Conservation (phyloP, 1,140 invertebrate genomes). For the Pseudomyrmex pallidus region DNA sequence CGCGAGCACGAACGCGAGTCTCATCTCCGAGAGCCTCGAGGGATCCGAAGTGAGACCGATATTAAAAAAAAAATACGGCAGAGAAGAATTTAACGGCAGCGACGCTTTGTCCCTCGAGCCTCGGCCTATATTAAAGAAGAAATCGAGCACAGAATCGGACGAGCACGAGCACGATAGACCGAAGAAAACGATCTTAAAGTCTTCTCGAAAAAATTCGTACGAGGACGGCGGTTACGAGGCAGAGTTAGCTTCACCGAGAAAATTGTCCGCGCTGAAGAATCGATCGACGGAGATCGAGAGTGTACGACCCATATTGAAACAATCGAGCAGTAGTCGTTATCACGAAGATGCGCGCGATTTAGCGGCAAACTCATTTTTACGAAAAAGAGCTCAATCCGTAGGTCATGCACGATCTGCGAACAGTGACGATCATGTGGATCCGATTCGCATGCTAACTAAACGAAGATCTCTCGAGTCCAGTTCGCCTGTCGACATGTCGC, state of each 20-base stretch:
- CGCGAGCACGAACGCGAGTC: constrained; percentile 1
- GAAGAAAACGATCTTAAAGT: constrained; percentile 93
- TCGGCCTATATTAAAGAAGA: constrained; percentile 93
- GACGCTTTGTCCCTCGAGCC: constrained; percentile 80
- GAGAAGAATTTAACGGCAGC: constrained; percentile 85
- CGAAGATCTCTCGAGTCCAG: constrained; percentile 70
- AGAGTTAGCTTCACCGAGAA: constrained; percentile 72
- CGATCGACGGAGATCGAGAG: constrained; percentile 71
- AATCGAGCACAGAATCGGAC: constrained; percentile 91
- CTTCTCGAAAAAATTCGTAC: constrained; percentile 88
- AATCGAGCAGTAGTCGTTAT: constrained; percentile 46
- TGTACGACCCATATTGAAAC: constrained; percentile 77
- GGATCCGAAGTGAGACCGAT: constrained; percentile 91
- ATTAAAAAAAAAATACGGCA: constrained; percentile 89
- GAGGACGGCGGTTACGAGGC: constrained; percentile 72
- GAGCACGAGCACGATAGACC: constrained; percentile 89
- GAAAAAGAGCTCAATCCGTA: constrained; percentile 77
- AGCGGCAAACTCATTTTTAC: constrained; percentile 69
- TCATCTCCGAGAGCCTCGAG: constrained; percentile 67
- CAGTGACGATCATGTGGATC: constrained; percentile 37
- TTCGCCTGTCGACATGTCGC: constrained; percentile 51
- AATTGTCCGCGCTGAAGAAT: constrained; percentile 74
- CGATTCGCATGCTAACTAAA: constrained; percentile 56
- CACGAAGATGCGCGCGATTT: constrained; percentile 52
- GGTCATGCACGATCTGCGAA: constrained; percentile 70